Conservation (phyloP, 2,888 invertebrate species). For the Steinernema scapterisci region DNA sequence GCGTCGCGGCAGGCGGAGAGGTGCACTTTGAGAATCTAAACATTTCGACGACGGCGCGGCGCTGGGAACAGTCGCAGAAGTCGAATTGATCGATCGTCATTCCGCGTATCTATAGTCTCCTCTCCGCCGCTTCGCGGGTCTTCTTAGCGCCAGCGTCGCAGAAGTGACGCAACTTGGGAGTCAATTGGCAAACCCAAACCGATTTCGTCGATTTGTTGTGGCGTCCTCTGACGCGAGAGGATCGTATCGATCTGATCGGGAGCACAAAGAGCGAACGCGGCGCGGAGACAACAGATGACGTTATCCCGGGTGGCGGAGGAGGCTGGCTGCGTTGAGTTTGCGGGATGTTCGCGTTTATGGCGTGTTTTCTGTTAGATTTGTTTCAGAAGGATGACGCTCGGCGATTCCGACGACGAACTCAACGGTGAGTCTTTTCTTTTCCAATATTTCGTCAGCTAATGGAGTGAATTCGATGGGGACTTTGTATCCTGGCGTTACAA, state of each 20-base stretch:
- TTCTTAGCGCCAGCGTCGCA: no score
- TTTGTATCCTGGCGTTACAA: no score
- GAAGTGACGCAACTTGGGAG: no score
- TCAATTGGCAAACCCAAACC: no score
- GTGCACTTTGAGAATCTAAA: slow-evolving; percentile 7
- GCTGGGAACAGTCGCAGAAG: slow-evolving; percentile 3
- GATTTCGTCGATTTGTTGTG: background rate
- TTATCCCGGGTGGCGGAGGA: background rate
- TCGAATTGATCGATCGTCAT: background rate
- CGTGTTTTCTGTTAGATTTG: background rate
- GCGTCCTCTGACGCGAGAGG: background rate
- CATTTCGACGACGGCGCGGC: background rate
- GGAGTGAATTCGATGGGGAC: background rate
- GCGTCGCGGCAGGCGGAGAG: no score
- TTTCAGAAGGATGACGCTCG: slow-evolving; percentile 26
- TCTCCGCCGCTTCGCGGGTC: no score
- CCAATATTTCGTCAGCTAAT: background rate
- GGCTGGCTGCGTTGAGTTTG: slow-evolving; percentile 17
- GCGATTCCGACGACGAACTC: slow-evolving; percentile 26
- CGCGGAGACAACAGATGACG: slow-evolving; percentile 8
- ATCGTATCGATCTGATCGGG: slow-evolving; percentile 8
- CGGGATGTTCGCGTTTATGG: slow-evolving; percentile 14
- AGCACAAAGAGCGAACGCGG: background rate
- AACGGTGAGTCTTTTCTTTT: slow-evolving; percentile 17
- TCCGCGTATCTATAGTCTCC: no score